Conservation (phyloP, 2,888 invertebrate species). For the Sthenelais limicola region DNA sequence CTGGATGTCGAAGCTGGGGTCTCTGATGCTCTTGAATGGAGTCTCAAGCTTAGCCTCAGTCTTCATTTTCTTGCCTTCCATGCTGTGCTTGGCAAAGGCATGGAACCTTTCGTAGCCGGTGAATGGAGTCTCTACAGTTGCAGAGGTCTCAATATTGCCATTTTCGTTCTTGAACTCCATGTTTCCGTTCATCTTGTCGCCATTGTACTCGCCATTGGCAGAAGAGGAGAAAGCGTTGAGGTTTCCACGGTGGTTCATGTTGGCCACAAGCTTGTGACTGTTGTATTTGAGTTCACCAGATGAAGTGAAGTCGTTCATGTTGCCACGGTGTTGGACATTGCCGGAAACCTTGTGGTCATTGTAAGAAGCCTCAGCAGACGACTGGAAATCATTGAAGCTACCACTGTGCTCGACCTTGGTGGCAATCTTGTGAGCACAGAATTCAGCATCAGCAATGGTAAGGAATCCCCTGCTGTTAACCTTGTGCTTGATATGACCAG, state of each 20-base stretch:
- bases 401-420: too few relatives aligned
- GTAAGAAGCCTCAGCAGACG: too few relatives aligned
- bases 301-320: neutral
- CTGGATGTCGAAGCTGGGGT: constrained; percentile 11
- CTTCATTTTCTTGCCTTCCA: constrained; percentile 35
- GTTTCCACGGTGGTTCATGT: neutral
- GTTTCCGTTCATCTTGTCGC: neutral
- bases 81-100: neutral
- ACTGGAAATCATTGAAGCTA: too few relatives aligned
- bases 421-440: too few relatives aligned
- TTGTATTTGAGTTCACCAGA: neutral
- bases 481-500: too few relatives aligned
- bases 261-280: too few relatives aligned
- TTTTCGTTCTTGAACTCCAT: constrained; percentile 10
- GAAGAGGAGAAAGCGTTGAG: neutral
- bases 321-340: constrained; percentile 10
- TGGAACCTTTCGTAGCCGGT: constrained; percentile 37
- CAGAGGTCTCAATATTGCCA: constrained; percentile 40
- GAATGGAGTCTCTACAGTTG: constrained; percentile 43
- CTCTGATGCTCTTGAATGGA: constrained; percentile 38
- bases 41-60: constrained; percentile 43
- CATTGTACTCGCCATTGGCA: neutral
- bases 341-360: too few relatives aligned
- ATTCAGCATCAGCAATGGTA: too few relatives aligned
- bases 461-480: too few relatives aligned